A percentile compares a stretch with the other conserved stretches of the same genome.
These are phyloP conservation scores for Halictus rubicundus DNA, from an alignment of 1,140 invertebrate genomes.

Conservation along the genomic window DNA sequence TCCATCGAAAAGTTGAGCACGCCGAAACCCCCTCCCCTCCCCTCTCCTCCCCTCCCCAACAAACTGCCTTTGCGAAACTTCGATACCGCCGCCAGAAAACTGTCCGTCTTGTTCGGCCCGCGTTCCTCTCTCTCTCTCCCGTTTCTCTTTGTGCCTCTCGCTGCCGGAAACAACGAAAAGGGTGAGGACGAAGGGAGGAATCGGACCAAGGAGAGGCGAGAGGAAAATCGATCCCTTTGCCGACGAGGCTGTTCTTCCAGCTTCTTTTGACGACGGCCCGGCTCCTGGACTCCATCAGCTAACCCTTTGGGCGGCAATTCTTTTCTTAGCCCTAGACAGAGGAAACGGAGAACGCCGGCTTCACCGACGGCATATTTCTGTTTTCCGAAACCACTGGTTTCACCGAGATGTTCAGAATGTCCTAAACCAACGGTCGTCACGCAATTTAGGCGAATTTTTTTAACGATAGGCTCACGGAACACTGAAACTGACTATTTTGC, in stretches of 20 bases:
- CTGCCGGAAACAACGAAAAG: neutral
- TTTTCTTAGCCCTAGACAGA: no score
- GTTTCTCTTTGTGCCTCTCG: neutral
- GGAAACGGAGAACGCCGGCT: no score
- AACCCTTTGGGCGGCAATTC: no score
- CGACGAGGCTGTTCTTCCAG: conserved; percentile 24
- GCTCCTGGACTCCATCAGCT: neutral
- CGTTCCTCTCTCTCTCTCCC: neutral
- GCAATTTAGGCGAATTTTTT: no score
- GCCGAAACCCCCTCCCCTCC: conserved; percentile 43
- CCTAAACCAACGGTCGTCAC: no score
- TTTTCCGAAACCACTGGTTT: no score
- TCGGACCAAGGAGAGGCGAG: neutral
- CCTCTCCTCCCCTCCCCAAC: no score
- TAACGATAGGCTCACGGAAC: no score
- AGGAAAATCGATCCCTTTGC: conserved; percentile 63
- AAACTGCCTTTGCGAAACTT: conserved; percentile 64
- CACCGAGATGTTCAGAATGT: no score
- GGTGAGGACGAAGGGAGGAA: neutral
- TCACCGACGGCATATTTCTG: no score
- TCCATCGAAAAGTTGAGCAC: conserved; percentile 72
- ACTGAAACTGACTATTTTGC: no score
- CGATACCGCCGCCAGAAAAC: conserved; percentile 57
- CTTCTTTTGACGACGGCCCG: neutral
- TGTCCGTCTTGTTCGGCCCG: conserved; percentile 69